These are phyloP conservation scores for Plodia interpunctella DNA, from an alignment of 1,140 invertebrate genomes.

Conservation along the genomic window DNA sequence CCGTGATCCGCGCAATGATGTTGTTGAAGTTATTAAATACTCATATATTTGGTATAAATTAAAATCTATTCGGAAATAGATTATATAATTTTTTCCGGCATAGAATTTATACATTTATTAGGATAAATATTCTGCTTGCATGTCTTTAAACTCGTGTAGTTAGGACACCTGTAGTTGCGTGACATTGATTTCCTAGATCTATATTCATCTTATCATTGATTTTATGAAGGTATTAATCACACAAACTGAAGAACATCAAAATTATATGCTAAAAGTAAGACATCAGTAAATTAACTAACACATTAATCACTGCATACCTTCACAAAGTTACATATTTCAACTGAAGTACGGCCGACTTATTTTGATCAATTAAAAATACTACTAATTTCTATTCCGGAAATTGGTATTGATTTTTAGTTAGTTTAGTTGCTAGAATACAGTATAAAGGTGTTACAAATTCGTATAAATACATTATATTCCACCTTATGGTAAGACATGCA, in stretches of 20 bases:
- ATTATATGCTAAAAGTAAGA: background rate
- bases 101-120: no score
- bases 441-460: no score
- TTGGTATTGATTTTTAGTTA: no score
- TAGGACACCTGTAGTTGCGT: conserved; percentile 10
- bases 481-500: no score
- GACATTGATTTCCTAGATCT: background rate
- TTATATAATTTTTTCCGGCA: no score
- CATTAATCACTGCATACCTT: background rate
- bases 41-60: no score
- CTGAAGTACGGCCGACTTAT: conserved; percentile 2
- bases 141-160: conserved; percentile 5
- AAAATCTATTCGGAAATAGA: no score
- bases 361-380: background rate
- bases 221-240: background rate
- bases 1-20: no score
- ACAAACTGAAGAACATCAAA: background rate
- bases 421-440: no score
- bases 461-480: no score
- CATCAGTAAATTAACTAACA: background rate
- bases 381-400: no score
- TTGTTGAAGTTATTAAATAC: no score
- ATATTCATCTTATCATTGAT: background rate
- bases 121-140: conserved; percentile 1
- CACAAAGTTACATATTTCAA: background rate